Percentiles rank a stretch among this genome's conserved stretches.
phyloP scores from a whole-genome alignment of 2,888 invertebrate species.

The Himalopsyche kuldschensis region DNA sequence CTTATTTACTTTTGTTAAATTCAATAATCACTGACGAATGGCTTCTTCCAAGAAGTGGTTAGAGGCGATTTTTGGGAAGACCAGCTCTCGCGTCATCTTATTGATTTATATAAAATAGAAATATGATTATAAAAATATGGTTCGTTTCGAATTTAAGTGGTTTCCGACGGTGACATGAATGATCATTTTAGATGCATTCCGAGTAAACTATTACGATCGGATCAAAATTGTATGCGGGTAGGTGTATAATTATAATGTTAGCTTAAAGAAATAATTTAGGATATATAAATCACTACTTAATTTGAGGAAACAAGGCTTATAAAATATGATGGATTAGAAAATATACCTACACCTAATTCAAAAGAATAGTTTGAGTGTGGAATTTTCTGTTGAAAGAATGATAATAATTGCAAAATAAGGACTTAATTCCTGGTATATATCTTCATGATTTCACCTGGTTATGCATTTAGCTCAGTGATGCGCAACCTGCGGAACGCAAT shows the following conservation, averaged over 20 bases:
- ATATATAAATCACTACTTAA: not conserved
- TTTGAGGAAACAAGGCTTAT: not conserved
- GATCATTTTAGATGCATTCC: not conserved
- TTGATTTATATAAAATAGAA: not conserved
- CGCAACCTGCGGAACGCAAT: too few relatives aligned
- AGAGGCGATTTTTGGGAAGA: not conserved
- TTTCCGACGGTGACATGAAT: not conserved
- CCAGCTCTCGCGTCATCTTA: not conserved
- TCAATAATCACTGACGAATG: not conserved
- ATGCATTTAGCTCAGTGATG: too few relatives aligned
- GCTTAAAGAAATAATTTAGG: not conserved
- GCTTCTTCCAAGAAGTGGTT: not conserved
- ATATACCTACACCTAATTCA: too few relatives aligned
- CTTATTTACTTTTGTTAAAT: conserved; percentile 1
- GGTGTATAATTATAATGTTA: not conserved
- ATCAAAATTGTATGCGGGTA: not conserved
- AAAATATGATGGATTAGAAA: not conserved
- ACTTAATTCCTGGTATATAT: too few relatives aligned
- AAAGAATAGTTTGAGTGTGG: too few relatives aligned
- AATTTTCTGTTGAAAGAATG: too few relatives aligned
- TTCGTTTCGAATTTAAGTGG: not conserved
- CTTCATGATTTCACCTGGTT: too few relatives aligned
- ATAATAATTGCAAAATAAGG: too few relatives aligned
- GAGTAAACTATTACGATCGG: not conserved
- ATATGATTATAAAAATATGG: not conserved